Percentiles rank a stretch among this genome's conserved stretches.
phyloP scores from a whole-genome alignment of 2,113 vertebrate genomes.

The Microcebus murinus region DNA sequence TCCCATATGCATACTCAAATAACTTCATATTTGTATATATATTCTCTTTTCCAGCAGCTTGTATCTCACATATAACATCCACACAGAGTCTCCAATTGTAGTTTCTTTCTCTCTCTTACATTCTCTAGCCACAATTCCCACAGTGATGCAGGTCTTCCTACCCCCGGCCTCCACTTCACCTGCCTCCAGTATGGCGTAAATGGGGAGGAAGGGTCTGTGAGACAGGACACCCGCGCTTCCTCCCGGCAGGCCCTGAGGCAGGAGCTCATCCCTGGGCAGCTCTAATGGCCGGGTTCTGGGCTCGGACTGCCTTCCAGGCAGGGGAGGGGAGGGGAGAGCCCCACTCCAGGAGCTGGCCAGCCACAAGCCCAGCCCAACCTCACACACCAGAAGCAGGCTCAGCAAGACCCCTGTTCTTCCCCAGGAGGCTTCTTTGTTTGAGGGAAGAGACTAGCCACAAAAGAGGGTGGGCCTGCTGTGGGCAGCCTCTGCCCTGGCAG shows the following conservation, averaged over 20 bases:
- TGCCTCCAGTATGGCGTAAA: not conserved
- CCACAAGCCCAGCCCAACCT: no score
- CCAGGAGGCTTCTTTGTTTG: no score
- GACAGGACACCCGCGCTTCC: not conserved
- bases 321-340: no score
- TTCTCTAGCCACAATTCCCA: not conserved
- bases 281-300: not conserved
- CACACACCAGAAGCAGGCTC: no score
- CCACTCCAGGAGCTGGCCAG: no score
- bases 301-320: not conserved
- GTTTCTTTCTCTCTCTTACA: not conserved
- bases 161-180: not conserved
- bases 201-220: not conserved
- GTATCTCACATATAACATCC: not conserved
- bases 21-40: no score
- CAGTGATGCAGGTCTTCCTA: not conserved
- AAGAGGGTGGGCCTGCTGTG: no score
- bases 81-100: not conserved
- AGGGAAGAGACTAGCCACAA: no score
- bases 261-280: not conserved
- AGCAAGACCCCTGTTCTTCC: no score
- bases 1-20: no score
- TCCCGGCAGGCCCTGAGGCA: not conserved
- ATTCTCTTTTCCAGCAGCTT: not conserved
- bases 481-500: not conserved